These are phyloP conservation scores for Crypturellus tataupa DNA, from an alignment of 2,797 vertebrate species.

Conservation along the genomic window DNA sequence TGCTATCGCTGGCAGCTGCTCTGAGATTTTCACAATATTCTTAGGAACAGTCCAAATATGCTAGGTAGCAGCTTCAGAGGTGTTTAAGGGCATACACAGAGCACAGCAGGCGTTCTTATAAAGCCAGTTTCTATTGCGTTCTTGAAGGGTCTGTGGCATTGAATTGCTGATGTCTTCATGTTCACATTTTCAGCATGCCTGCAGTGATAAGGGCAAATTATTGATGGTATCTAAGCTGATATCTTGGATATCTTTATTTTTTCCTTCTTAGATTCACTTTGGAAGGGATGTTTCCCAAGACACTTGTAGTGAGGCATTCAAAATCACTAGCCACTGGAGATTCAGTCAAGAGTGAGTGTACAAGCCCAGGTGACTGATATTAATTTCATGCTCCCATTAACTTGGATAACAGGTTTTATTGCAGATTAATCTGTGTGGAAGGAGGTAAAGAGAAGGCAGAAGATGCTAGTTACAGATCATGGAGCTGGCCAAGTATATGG, in stretches of 20 bases:
- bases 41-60: neutral
- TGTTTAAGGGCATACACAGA: neutral
- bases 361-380: neutral
- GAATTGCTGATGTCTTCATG: neutral
- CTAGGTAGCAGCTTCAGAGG: neutral
- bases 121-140: neutral
- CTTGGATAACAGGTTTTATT: neutral
- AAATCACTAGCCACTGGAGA: neutral
- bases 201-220: neutral
- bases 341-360: neutral
- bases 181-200: neutral
- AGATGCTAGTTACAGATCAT: neutral
- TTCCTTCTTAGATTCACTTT: neutral
- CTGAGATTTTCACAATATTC: neutral
- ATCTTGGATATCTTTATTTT: neutral
- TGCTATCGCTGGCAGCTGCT: neutral
- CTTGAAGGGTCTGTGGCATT: neutral
- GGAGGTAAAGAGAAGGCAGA: neutral
- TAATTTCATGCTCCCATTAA: neutral
- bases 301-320: neutral
- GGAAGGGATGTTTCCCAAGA: neutral
- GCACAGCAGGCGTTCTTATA: neutral
- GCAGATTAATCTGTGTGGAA: neutral
- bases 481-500: neutral
- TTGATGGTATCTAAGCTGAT: neutral